Evolutionary conservation across 1,140 invertebrate genomes (phyloP), one percentile per base, ranked within the genome.

Genomic region (Saxidomus purpurata): DNA sequence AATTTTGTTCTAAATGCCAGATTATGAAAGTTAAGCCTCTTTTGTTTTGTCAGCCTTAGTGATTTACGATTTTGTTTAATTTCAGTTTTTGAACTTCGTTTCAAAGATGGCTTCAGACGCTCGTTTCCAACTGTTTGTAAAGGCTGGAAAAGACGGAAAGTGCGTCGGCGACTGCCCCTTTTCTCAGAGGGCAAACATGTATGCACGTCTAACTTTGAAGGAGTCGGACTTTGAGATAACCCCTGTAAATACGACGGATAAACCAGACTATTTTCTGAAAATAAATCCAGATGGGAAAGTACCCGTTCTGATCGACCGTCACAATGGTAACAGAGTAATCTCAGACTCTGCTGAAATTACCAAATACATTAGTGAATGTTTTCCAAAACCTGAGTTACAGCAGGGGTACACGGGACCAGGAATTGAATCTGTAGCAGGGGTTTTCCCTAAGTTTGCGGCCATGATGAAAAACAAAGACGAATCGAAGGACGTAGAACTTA

Each of bases 381-480:
- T 95, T 91, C 96, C 96, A 13, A 87, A 93, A 43, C 88, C 90
- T 6, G 92, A 94, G 13, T 90, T 96, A 34, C 82, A 92, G 22
- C 94, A 94, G 83, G 93, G 94, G 55, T 92, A 92, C 36, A 93
- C 94, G 36, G 91, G 93, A 0, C 93, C 95, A 11, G 96, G 96
- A 0, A 94, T 94, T 36, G 90, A 94, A n/a, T 95, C 94, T 0
- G 94, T 93, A 81, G 94, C 94, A 55, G 95, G 96, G 89, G 94
- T 97, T 34, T 97, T 97, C 90, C 96, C 96, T 19, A 96, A 96
- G 89, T 96, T 97, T 90, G 96, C 96, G 49, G 96, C 96, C 87
- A 96, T 95, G 92, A 95, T 97, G 49, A 96, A 96, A 92, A 96
- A 96, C 22, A 91, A 91, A 28, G 91, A 91, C 49, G 28, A 43